phyloP scores from a whole-genome alignment of 2,888 invertebrate species.

The Blera fallax region DNA sequence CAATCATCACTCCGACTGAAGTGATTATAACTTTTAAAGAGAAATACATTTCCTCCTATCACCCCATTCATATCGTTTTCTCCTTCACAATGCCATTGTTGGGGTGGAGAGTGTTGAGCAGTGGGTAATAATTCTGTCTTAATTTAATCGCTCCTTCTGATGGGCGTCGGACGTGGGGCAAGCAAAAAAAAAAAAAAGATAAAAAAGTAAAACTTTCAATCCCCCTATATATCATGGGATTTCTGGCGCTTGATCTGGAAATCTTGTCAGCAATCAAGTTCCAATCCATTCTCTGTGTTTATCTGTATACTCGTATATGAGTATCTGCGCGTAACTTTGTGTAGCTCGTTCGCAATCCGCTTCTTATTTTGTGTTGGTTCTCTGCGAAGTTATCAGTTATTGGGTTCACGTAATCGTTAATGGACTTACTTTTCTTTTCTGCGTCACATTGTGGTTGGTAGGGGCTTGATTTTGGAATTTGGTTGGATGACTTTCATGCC shows the following conservation, averaged over 20 bases:
- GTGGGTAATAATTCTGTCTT: slow-evolving; percentile 59
- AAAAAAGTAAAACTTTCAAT: slow-evolving; percentile 29
- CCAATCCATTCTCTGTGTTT: slow-evolving; percentile 54
- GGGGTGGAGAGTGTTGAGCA: background rate
- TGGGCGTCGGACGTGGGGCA: slow-evolving; percentile 5
- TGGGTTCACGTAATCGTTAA: slow-evolving; percentile 69
- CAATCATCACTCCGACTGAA: background rate
- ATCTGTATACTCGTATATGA: slow-evolving; percentile 15
- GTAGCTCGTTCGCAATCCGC: slow-evolving; percentile 23
- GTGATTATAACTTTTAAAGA: slow-evolving; percentile 14
- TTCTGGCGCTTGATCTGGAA: slow-evolving; percentile 58
- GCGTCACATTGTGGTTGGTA: slow-evolving; percentile 25
- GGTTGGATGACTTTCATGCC: slow-evolving; percentile 34
- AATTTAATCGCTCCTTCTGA: slow-evolving; percentile 54
- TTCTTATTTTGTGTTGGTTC: slow-evolving; percentile 4
- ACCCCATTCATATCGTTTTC: background rate
- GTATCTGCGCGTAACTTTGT: slow-evolving; percentile 42
- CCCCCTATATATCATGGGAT: slow-evolving; percentile 60
- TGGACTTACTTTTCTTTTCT: slow-evolving; percentile 58
- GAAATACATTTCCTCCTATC: slow-evolving; percentile 12
- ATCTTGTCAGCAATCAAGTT: slow-evolving; percentile 66
- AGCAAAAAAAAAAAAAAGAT: background rate
- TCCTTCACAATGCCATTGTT: background rate
- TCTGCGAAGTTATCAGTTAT: slow-evolving; percentile 54
- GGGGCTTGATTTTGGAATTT: slow-evolving; percentile 3